phyloP scores from a whole-genome alignment of 2,888 invertebrate genomes.

The Catocala fraxini region DNA sequence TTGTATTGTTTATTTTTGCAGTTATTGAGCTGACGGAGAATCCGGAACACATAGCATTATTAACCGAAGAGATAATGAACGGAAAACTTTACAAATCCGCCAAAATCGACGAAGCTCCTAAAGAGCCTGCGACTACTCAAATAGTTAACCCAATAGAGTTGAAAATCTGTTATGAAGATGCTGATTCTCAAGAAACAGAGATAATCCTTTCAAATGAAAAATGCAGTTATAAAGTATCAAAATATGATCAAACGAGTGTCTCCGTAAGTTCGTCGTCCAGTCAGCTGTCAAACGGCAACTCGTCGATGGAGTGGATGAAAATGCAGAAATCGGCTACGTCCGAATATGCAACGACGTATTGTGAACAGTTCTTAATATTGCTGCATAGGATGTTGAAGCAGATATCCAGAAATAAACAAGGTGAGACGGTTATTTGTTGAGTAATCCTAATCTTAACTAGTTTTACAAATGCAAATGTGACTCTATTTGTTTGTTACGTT shows the following conservation, averaged over 20 bases:
- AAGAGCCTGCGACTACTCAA: constrained; percentile 58
- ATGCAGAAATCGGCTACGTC: constrained; percentile 80
- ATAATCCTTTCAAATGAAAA: constrained; percentile 75
- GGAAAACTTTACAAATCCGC: constrained; percentile 84
- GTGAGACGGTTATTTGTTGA: constrained; percentile 56
- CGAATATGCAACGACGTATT: constrained; percentile 84
- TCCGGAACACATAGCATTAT: constrained; percentile 76
- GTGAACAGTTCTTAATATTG: constrained; percentile 88
- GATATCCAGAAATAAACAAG: constrained; percentile 87
- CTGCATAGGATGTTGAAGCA: constrained; percentile 88
- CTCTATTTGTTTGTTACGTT: too few species aligned
- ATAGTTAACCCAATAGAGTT: constrained; percentile 72
- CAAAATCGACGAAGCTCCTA: constrained; percentile 60
- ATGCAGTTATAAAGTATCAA: constrained; percentile 77
- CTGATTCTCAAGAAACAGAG: constrained; percentile 72
- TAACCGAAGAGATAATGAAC: constrained; percentile 88
- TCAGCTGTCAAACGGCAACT: constrained; percentile 72
- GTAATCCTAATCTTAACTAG: too few species aligned
- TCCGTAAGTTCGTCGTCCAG: constrained; percentile 75
- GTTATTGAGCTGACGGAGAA: constrained; percentile 90
- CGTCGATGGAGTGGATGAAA: constrained; percentile 84
- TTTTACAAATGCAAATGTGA: too few species aligned
- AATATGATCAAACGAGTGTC: constrained; percentile 67
- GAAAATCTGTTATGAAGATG: constrained; percentile 76
- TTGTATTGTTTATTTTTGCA: constrained; percentile 62